Base-by-base conservation (phyloP, 1,140 invertebrate genomes). In the Lysiphlebus fabarum region DNA sequence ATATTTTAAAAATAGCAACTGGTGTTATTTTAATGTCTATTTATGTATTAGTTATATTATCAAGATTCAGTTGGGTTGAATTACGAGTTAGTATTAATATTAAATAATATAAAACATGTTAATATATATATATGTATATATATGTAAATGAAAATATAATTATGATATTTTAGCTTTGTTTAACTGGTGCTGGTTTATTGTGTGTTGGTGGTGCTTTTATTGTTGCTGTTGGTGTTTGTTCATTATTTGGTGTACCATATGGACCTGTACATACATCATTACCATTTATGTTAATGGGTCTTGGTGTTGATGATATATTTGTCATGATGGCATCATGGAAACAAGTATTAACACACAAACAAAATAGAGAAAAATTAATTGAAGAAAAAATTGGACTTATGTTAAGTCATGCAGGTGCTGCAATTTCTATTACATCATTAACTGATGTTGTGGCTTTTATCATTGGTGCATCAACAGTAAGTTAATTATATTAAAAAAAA, bases 241-340 rank as follows among this genome's bases (percentile, higher is more conserved):
- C 90, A 9, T 66, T 87, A 3, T 74, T 90, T 62, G 86, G 87
- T 33, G 79, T 92, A 10, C 83, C 87, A 6, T 92, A 90, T 75
- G 89, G 90, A 1, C 90, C 90, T 4, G 88, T 93, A 10, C 90
- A 93, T 73, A 86, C 86, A 33, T 88, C 90, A 36, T 77, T 93
- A 64, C 90, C 90, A 7, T 92, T 93, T 78, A 78, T 93, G 44
- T 70, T 93, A 34, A 85, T 93, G 81, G 90, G 90, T 67, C 82
- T 91, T 8, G 89, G 89, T 45, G 84, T 92, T 56, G 88, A 92
- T 71, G 87, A 92, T 77, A 90, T 91, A 81, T 88, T 91, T 81
- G 84, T 93, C 5, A 88, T 92, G 80, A 84, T 90, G 81, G 86
- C 89, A 59, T 86, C 85, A 70, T 88, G 86, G 86, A 82, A 85